Percentiles rank a stretch among this genome's conserved stretches.
phyloP scores from a whole-genome alignment of 2,797 vertebrate species.

The Luscinia luscinia region DNA sequence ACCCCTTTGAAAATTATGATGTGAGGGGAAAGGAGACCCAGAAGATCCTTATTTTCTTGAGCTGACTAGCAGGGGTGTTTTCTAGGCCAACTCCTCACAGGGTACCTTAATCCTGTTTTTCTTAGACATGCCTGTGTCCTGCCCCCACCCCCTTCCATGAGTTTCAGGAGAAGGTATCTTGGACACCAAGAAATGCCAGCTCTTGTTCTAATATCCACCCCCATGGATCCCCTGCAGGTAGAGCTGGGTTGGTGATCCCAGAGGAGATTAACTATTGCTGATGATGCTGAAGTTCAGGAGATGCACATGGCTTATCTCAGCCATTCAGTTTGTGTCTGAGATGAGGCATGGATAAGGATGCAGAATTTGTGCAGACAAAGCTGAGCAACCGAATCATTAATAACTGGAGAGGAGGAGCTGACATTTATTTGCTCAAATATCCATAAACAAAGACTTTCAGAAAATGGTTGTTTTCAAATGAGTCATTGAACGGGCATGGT shows the following conservation, averaged over 20 bases:
- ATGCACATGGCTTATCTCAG: conserved; percentile 14
- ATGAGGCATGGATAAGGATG: conserved; percentile 59
- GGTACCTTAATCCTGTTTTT: not conserved
- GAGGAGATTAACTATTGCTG: conserved; percentile 55
- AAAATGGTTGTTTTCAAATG: conserved; percentile 66
- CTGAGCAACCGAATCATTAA: conserved; percentile 43
- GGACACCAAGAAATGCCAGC: not conserved
- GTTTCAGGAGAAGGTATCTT: conserved; percentile 1
- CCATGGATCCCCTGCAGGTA: conserved; percentile 31
- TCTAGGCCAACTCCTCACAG: not conserved
- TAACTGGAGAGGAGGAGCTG: conserved; percentile 56
- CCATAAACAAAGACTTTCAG: conserved; percentile 67
- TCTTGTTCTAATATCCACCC: not conserved
- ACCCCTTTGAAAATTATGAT: not conserved
- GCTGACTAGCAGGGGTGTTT: not conserved
- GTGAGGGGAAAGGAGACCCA: not conserved
- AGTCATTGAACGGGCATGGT: conserved; percentile 30
- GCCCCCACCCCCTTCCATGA: not conserved
- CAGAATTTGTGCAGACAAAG: conserved; percentile 48
- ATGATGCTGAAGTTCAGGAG: conserved; percentile 47
- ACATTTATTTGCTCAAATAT: conserved; percentile 69
- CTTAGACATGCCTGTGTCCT: not conserved
- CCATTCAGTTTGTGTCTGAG: conserved; percentile 39
- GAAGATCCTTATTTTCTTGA: not conserved
- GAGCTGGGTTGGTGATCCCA: conserved; percentile 11